Base-by-base conservation (phyloP, 2,797 vertebrate genomes). In the Gambusia yucatana region DNA sequence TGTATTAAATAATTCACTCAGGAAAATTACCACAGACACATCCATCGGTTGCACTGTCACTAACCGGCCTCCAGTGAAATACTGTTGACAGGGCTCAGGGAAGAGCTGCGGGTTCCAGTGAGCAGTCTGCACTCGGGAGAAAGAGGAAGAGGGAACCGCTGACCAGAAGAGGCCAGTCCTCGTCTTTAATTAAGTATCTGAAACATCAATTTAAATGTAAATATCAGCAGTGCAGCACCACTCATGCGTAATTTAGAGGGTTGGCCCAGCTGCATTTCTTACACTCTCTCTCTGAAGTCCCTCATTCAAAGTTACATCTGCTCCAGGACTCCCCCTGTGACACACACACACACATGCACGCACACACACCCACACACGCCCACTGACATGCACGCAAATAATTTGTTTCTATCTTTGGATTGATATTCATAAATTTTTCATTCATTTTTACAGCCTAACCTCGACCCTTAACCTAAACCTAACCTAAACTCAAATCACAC, bases 201-300 rank as follows among this genome's bases (percentile, higher is more conserved):
- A 96, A 96, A 96, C 96, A 96, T 96, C 95, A 96, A 96, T 96
- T 96, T 96, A 96, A 96, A 96, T 96, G 96, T 96, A 96, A 96
- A 96, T 96, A 96, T 96, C 94, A 89, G 94, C 92, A 94, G 92
- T 95, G 95, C 95, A 94, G 93, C 92, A 87, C 94, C 95, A 95
- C 95, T 96, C 95, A 96, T 94, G 96, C 95, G 95, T 95, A 95
- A 96, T 96, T 96, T 95, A 96, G 94, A 95, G 94, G 95, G 92
- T 93, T 95, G 95, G 95, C 94, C 95, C 90, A 91, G 91, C 92
- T 91, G 95, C 94, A 90, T 91, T 93, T 94, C 77, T 79, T 73
- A 41, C 92, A 92, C 89, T 90, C 94, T 91, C 94, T 92, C 92
- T 92, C 92, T 93, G 93, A 95, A 94, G 93, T 96, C 95, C 95